phyloP scores from a whole-genome alignment of 2,888 invertebrate genomes.

The Acrobasis suavella region DNA sequence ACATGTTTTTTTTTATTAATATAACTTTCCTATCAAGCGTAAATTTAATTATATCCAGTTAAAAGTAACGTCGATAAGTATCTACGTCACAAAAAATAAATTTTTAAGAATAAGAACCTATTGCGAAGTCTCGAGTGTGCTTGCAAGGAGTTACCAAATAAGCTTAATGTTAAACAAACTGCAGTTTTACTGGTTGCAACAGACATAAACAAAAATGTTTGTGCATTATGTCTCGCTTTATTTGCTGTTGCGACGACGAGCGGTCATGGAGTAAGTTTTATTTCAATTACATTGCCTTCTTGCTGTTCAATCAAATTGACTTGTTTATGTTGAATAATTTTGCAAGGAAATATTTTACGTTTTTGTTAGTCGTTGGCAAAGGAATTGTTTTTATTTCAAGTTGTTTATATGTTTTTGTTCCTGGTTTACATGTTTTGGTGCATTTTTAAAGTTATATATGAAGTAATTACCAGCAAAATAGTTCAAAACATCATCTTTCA shows the following conservation, averaged over 20 bases:
- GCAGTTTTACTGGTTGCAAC: conserved; percentile 15
- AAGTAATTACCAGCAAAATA: too few relatives aligned
- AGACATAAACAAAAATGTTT: conserved; percentile 15
- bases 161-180: conserved; percentile 6
- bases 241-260: conserved; percentile 4
- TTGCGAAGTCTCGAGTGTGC: neutral
- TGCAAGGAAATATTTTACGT: neutral
- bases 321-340: conserved; percentile 1
- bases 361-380: too few relatives aligned
- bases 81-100: neutral
- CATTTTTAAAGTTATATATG: too few relatives aligned
- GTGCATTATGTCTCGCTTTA: neutral
- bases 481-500: too few relatives aligned
- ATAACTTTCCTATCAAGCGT: too few relatives aligned
- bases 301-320: conserved; percentile 1
- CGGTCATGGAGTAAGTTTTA: conserved; percentile 1
- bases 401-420: too few relatives aligned
- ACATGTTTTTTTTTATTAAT: too few relatives aligned
- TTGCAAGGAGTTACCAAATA: conserved; percentile 2
- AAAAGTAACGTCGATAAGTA: neutral
- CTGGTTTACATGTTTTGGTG: too few relatives aligned
- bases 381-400: too few relatives aligned
- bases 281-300: neutral
- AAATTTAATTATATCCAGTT: neutral
- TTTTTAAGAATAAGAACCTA: neutral